phyloP scores from a whole-genome alignment of 2,113 vertebrate species.

The Pungitius pungitius region DNA sequence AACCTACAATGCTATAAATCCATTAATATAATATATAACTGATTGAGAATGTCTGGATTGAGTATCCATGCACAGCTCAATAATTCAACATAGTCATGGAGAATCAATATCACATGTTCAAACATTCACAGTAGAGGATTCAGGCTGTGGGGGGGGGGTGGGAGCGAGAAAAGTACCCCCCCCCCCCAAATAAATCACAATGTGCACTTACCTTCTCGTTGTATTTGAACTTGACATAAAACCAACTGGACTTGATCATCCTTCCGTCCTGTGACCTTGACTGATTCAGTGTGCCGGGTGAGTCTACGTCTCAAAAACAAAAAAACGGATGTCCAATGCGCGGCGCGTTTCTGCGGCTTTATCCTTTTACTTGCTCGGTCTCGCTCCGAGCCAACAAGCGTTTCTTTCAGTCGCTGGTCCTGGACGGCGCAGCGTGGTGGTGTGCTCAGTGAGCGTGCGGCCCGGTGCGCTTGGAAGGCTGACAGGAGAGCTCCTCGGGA shows the following conservation, averaged over 20 bases:
- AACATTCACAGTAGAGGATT: constrained; percentile 10
- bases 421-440: constrained; percentile 19
- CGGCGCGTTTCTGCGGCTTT: constrained; percentile 48
- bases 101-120: constrained; percentile 5
- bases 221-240: constrained; percentile 98
- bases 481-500: constrained; percentile 86
- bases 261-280: constrained; percentile 65
- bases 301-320: constrained; percentile 31
- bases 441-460: constrained; percentile 16
- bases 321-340: constrained; percentile 17
- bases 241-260: constrained; percentile 99
- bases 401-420: constrained; percentile 54
- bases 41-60: constrained; percentile 19
- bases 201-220: constrained; percentile 91
- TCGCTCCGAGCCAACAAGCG: constrained; percentile 46
- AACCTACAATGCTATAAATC: constrained; percentile 9
- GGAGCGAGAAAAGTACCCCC: background rate
- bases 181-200: constrained; percentile 5
- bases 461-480: constrained; percentile 80
- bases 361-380: constrained; percentile 50
- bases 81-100: constrained; percentile 14
- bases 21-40: too few species aligned
- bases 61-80: constrained; percentile 10
- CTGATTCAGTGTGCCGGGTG: constrained; percentile 13
- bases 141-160: background rate